Conservation (phyloP, 2,797 vertebrate species). For the Urosaurus nigricauda region DNA sequence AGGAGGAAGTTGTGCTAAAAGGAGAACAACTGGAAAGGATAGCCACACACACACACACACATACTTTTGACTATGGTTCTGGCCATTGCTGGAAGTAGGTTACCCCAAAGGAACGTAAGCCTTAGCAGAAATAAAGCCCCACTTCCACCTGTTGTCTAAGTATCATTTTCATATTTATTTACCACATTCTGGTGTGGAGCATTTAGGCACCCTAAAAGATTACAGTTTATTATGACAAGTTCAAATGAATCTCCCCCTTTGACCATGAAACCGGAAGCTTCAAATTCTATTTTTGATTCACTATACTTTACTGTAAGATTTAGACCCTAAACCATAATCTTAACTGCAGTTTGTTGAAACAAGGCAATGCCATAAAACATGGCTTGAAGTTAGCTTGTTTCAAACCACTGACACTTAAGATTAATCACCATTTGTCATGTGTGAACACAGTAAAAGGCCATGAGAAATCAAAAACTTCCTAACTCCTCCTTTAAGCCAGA, state of each 20-base stretch:
- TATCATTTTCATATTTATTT: not conserved
- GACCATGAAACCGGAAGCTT: not conserved
- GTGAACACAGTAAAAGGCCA: not conserved
- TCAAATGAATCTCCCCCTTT: too few species aligned
- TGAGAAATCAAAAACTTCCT: not conserved
- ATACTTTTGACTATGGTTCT: not conserved
- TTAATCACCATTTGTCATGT: not conserved
- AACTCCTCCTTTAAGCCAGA: not conserved
- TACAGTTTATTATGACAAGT: not conserved
- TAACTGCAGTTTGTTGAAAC: not conserved
- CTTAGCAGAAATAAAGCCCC: not conserved
- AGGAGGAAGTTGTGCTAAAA: not conserved
- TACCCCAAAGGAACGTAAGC: not conserved
- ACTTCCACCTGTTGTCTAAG: not conserved
- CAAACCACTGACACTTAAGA: not conserved
- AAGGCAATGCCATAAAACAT: not conserved
- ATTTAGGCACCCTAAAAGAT: not conserved
- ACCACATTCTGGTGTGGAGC: too few species aligned
- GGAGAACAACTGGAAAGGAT: not conserved
- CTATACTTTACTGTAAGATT: not conserved
- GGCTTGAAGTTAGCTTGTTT: not conserved
- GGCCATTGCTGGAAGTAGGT: not conserved
- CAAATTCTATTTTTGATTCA: not conserved
- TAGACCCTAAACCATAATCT: not conserved
- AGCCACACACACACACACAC: too few species aligned